A percentile compares a stretch with the other conserved stretches of the same genome.
Evolutionary conservation across 2,888 invertebrate species (phyloP).

Genomic region (Rotaria macrura): DNA sequence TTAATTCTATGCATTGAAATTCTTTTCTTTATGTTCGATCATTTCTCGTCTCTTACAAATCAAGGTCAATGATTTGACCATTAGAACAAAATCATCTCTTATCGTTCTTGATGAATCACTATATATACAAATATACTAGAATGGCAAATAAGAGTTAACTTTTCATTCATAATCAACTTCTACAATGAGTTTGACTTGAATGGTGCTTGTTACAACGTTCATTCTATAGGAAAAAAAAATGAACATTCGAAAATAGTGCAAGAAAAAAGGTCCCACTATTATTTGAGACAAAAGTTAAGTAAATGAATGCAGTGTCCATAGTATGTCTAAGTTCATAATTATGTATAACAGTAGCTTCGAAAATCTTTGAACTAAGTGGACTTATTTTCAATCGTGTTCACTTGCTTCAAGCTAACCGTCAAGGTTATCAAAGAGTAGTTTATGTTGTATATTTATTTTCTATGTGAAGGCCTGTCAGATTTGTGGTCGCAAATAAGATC

Average conservation of each 20-base stretch:
- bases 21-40: neutral
- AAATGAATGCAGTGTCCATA: neutral
- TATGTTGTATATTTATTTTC: too few relatives aligned
- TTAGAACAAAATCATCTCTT: neutral
- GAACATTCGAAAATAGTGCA: too few relatives aligned
- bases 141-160: neutral
- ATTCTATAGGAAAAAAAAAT: neutral
- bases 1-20: neutral
- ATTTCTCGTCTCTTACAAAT: neutral
- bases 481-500: too few relatives aligned
- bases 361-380: too few relatives aligned
- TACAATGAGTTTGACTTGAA: neutral
- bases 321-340: neutral
- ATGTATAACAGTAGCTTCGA: neutral
- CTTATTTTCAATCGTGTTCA: too few relatives aligned
- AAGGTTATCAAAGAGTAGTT: too few relatives aligned
- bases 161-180: neutral
- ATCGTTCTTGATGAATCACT: neutral
- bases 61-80: neutral
- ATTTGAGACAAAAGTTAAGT: neutral
- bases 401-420: too few relatives aligned
- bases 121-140: neutral
- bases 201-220: too few relatives aligned
- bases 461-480: too few relatives aligned
- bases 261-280: too few relatives aligned